These are phyloP conservation scores for Lithodes maja DNA, from an alignment of 2,888 invertebrate genomes.

Conservation along the genomic window DNA sequence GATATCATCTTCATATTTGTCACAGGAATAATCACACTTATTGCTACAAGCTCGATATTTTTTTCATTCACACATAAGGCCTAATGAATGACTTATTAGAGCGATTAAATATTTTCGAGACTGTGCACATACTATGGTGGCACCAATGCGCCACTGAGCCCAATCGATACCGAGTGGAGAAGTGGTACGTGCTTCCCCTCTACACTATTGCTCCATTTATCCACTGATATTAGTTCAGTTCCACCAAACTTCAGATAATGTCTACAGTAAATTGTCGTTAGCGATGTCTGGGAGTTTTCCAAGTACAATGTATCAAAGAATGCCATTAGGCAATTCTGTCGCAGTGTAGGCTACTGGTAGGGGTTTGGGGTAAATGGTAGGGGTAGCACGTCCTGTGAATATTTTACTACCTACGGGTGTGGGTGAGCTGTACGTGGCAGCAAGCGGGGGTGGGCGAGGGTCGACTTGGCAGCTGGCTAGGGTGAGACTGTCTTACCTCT, in stretches of 20 bases:
- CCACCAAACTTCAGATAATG: conserved; percentile 7
- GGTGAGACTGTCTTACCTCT: neutral
- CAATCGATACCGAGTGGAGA: conserved; percentile 47
- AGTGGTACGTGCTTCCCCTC: neutral
- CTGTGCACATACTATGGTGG: conserved; percentile 26
- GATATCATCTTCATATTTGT: neutral
- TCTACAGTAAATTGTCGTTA: neutral
- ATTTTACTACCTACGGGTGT: conserved; percentile 15
- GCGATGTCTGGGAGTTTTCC: neutral
- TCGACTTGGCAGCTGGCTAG: conserved; percentile 28
- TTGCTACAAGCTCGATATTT: neutral
- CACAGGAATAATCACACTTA: neutral
- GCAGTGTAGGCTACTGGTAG: neutral
- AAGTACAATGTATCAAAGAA: neutral
- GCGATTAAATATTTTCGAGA: conserved; percentile 30
- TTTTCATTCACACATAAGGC: neutral
- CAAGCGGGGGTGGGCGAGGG: conserved; percentile 38
- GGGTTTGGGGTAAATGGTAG: neutral
- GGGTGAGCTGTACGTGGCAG: neutral
- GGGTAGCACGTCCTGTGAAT: neutral
- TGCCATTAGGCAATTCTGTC: neutral
- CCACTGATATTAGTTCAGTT: conserved; percentile 19
- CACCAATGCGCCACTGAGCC: conserved; percentile 27
- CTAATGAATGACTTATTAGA: neutral
- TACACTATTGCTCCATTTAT: conserved; percentile 10